Base-by-base conservation (phyloP, 2,797 vertebrate genomes). In the Danio kyathit region DNA sequence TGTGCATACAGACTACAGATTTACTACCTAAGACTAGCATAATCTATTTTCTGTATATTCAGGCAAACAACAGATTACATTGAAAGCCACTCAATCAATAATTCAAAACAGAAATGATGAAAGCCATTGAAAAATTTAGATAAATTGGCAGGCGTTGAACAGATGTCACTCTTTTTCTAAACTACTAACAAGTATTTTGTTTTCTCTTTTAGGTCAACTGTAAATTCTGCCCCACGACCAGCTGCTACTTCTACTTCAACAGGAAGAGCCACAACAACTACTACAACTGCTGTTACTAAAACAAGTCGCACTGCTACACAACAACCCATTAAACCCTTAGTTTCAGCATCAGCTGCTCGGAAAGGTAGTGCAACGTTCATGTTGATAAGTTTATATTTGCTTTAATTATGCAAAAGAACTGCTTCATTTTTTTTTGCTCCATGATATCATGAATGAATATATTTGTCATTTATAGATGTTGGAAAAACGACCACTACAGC, bases 341-440 rank as follows among this genome's bases (percentile, higher is more conserved):
- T 65, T 60, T 41, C 72, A 64, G 48, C 84, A 54, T 71, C 85
- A 75, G 63, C 87, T 76, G 74, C 82, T 7, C 93, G 88, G 87
- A 95, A 91, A 94, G 94, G 94, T 95, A 84, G 7, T 1, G 6
- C 57, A 57, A 14, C 11, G 5, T 54, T 52, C 16, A 7, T 41
- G 29, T 29, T 29, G 29, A 3, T 3, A 3, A 29, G 29, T 29
- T 29, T 29, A 29, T 1, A 29, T 29, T 29, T 29, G 29, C 29
- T 1, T 29, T 29, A 1, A 29, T 29, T 29, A 29, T 29, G 1
- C 72, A 40, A 51, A 16, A 40, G 19, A 11, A n/a, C 8, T 29
- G 0, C 6, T 29, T 29, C 13, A 11, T 11, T 13, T 13, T 13
- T 12, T 11, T 12, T 13, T 29, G 8, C n/a, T 21, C 9, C 7